Conservation (phyloP, 2,113 vertebrate species). For the Sander vitreus region DNA sequence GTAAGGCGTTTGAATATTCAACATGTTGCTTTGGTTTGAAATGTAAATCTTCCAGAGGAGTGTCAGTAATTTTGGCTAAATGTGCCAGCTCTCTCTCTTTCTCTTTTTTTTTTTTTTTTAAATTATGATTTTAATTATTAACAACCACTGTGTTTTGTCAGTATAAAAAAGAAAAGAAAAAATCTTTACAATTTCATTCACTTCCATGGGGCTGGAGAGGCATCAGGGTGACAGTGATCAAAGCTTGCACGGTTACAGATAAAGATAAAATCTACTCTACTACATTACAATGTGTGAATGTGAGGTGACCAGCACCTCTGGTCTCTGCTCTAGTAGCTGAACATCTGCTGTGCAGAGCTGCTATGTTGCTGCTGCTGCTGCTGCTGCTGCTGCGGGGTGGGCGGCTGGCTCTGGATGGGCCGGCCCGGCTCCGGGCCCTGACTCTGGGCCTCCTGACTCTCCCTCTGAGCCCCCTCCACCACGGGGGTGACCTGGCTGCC, state of each 20-base stretch:
- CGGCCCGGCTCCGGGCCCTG: constrained; percentile 73
- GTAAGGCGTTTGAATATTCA: constrained; percentile 59
- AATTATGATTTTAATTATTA: neutral
- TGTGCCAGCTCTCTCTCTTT: constrained; percentile 6
- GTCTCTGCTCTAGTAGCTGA: constrained; percentile 88
- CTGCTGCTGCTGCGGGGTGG: constrained; percentile 68
- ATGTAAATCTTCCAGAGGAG: constrained; percentile 48
- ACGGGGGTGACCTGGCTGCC: constrained; percentile 68
- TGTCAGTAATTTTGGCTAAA: constrained; percentile 25
- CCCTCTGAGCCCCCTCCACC: constrained; percentile 71
- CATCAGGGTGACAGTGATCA: constrained; percentile 66
- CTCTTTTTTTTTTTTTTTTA: neutral
- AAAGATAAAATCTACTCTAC: constrained; percentile 37
- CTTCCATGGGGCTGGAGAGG: constrained; percentile 54
- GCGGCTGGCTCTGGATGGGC: constrained; percentile 69
- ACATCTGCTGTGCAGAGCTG: constrained; percentile 89
- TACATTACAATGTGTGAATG: constrained; percentile 28
- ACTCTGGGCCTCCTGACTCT: constrained; percentile 76
- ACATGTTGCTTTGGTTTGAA: constrained; percentile 74
- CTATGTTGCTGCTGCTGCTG: constrained; percentile 76
- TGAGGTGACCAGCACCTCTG: constrained; percentile 66
- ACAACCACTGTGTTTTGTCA: constrained; percentile 36
- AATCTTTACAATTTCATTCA: constrained; percentile 9
- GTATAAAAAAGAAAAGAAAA: constrained; percentile 7
- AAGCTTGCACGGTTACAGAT: constrained; percentile 31